Evolutionary conservation across 2,113 vertebrate genomes (phyloP), one percentile per base, ranked within the genome.

Genomic region (Cariama cristata): DNA sequence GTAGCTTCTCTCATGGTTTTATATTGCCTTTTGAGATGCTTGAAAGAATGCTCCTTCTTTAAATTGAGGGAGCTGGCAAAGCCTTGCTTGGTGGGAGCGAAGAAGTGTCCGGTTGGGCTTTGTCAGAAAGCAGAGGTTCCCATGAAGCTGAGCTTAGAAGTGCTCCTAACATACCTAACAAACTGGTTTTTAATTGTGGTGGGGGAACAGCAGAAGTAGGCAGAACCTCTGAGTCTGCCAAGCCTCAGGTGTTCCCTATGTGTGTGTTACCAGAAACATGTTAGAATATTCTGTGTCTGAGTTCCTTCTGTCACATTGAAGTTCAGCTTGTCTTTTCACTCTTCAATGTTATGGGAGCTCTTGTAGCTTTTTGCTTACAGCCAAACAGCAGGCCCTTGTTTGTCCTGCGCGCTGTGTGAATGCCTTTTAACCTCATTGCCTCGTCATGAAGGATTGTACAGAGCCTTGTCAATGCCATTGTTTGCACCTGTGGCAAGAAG

Each of bases 401-500:
- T 90, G 77, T 90, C 63, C 92, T 87, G 56, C 3, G 1, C 49
- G 2, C 72, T 32, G 68, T 23, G 27, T 72, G 92, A 92, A 64
- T 42, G 86, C 76, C 81, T 91, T 91, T 84, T 50, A 87, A 83
- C 59, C 75, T 16, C 64, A 58, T 79, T 89, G 80, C 92, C 77
- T 91, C 12, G 2, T 94, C 77, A 94, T 8, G 55, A 88, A 83
- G 89, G 73, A 80, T 45, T 94, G 75, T 76, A 30, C 69, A 49
- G 81, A 94, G 79, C 69, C 58, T 82, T 5, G 11, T 81, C 80
- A 62, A 24, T 3, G 40, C 77, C 77, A 87, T 93, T 90, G 73
- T 76, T 68, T 87, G 76, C 93, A 90, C 95, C 91, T 96, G 95
- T 89, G 91, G 79, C 93, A 93, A 74, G 35, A 77, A 90, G 93